phyloP scores from a whole-genome alignment of 1,140 invertebrate genomes.

The Apolygus lucorum region DNA sequence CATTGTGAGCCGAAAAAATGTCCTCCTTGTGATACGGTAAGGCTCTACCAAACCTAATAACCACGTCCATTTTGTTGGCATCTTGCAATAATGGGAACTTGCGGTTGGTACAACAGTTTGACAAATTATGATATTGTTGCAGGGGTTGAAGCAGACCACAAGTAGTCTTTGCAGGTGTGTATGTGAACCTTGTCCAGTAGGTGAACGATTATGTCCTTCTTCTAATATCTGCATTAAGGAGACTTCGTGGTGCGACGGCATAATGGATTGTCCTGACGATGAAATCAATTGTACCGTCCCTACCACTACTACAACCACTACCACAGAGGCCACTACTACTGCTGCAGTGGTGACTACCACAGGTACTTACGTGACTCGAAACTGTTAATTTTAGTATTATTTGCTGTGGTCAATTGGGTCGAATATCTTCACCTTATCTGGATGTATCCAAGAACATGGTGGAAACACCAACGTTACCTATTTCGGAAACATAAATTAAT shows the following conservation, averaged over 20 bases:
- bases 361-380: no score
- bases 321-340: conserved; percentile 27
- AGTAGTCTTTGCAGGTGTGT: conserved; percentile 56
- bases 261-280: conserved; percentile 75
- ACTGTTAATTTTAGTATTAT: neutral
- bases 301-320: conserved; percentile 29
- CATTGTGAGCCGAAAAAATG: conserved; percentile 59
- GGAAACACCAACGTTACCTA: no score
- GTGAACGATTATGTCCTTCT: conserved; percentile 55
- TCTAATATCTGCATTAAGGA: conserved; percentile 64
- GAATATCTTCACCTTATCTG: neutral
- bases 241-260: conserved; percentile 67
- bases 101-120: no score
- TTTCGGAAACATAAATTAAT: no score
- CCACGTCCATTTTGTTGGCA: no score
- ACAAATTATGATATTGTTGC: conserved; percentile 30
- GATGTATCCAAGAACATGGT: no score
- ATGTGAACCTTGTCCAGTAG: conserved; percentile 59
- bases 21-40: conserved; percentile 44
- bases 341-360: no score
- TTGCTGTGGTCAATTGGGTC: neutral
- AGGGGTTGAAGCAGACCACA: conserved; percentile 45
- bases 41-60: no score
- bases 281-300: conserved; percentile 55
- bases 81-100: no score